Conservation (phyloP, 2,888 invertebrate species). For the Mythimna ferrago region DNA sequence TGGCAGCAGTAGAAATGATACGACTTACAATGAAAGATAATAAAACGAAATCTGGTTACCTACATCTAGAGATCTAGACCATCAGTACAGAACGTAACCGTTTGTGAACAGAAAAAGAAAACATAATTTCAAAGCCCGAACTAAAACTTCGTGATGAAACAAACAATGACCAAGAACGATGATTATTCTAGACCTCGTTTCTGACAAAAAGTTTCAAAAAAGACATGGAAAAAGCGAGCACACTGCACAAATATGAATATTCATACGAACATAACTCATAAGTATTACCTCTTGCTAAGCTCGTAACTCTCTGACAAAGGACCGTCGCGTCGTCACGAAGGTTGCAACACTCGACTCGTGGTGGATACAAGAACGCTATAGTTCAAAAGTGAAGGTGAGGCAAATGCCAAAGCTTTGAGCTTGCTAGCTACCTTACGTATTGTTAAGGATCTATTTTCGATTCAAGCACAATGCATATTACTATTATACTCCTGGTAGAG, state of each 20-base stretch:
- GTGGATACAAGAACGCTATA: conserved; percentile 65
- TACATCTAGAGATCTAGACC: background rate
- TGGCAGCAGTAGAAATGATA: background rate
- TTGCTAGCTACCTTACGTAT: conserved; percentile 26
- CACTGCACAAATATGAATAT: conserved; percentile 39
- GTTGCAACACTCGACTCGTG: conserved; percentile 50
- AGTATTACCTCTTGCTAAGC: conserved; percentile 16
- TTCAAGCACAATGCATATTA: conserved; percentile 5
- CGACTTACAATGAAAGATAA: background rate
- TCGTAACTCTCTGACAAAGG: conserved; percentile 51
- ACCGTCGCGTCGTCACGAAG: conserved; percentile 47
- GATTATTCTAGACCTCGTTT: conserved; percentile 4
- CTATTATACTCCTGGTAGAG: background rate
- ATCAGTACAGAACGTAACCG: background rate
- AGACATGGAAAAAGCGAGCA: conserved; percentile 16
- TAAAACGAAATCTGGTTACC: background rate
- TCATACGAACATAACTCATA: conserved; percentile 23
- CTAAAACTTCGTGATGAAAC: background rate
- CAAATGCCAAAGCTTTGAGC: conserved; percentile 69
- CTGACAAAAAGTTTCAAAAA: background rate
- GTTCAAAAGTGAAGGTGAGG: conserved; percentile 83
- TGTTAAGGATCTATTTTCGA: conserved; percentile 35
- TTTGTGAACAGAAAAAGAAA: background rate
- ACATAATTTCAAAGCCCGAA: background rate
- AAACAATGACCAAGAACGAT: background rate